Base-by-base conservation (phyloP, 2,888 invertebrate species). In the Dolomedes plantarius region DNA sequence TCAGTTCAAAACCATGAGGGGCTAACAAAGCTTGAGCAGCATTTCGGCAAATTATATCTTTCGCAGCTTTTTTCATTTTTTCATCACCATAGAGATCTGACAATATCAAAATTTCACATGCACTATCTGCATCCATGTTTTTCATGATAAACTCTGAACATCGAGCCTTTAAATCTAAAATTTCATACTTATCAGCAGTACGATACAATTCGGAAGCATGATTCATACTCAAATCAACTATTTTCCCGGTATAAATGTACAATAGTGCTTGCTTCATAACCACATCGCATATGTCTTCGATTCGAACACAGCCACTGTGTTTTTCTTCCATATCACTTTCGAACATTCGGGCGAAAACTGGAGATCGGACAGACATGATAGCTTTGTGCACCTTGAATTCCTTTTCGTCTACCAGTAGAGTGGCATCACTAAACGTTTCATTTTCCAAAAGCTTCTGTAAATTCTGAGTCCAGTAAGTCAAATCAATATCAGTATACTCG, bases 171-270 rank as follows among this genome's bases (percentile, higher is more conserved):
- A 74, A n/a, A 16, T 27, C 19, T 13, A 64, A 28, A 5, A 74
- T 27, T 32, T 74, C 39, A 16, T 74, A 74, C 64, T 64, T 74
- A 16, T 74, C 64, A 28, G 74, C 74, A 27, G 39, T 31, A 1
- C 19, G 13, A 39, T 74, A 74, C n/a, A 74, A 23, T 27, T 64
- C 74, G 0, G 32, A 27, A 16, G 74, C 74, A 7, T 64, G 32
- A 0, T n/a, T 13, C 64, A 36, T 13, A 13, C n/a, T n/a, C 0
- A 64, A 39, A 13, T 64, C 28, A 11, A 5, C 39, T 19, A 64
- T 23, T 11, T 19, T 39, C 7, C n/a, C 28, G 9, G 74, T 64
- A 16, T 74, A 74, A 0, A 74, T 32, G n/a, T 32, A 74, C 0
- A 3, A 27, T 3, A 74, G 2, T 28, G 62, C 36, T 1, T 16